phyloP scores from a whole-genome alignment of 2,113 vertebrate species.

The Dasyprocta punctata region DNA sequence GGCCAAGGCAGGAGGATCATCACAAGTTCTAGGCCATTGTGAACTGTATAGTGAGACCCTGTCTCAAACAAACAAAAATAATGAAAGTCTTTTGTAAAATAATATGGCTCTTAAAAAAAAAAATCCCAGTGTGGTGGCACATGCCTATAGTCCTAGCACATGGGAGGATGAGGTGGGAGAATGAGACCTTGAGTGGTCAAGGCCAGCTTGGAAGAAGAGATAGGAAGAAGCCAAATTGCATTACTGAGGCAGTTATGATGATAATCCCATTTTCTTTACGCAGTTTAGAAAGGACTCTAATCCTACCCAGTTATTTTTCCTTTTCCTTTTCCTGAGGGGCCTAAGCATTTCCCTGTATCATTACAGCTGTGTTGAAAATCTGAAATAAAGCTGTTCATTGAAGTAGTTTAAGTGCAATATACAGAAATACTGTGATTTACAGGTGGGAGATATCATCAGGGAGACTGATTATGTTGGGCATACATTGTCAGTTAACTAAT shows the following conservation, averaged over 20 bases:
- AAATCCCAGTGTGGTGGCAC: neutral
- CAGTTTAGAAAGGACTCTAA: neutral
- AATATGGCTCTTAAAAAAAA: neutral
- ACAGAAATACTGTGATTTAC: neutral
- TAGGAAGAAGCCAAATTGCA: conserved; percentile 49
- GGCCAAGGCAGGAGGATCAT: neutral
- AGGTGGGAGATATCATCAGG: neutral
- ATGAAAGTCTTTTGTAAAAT: neutral
- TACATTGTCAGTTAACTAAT: neutral
- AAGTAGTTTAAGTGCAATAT: neutral
- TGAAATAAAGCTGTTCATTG: neutral
- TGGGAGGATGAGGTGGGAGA: neutral
- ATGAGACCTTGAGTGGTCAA: neutral
- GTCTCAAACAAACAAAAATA: neutral
- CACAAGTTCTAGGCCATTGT: neutral
- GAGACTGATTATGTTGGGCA: neutral
- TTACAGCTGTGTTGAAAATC: neutral
- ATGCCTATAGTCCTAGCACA: neutral
- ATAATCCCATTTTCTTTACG: neutral
- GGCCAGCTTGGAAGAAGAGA: neutral
- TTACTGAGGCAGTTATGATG: conserved; percentile 49
- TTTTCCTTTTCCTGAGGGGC: neutral
- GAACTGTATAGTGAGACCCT: neutral
- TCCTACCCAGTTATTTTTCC: neutral
- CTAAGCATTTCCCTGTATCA: conserved; percentile 30